These are phyloP conservation scores for Dicyrtomina minuta DNA, from an alignment of 2,888 invertebrate genomes.

Conservation along the genomic window DNA sequence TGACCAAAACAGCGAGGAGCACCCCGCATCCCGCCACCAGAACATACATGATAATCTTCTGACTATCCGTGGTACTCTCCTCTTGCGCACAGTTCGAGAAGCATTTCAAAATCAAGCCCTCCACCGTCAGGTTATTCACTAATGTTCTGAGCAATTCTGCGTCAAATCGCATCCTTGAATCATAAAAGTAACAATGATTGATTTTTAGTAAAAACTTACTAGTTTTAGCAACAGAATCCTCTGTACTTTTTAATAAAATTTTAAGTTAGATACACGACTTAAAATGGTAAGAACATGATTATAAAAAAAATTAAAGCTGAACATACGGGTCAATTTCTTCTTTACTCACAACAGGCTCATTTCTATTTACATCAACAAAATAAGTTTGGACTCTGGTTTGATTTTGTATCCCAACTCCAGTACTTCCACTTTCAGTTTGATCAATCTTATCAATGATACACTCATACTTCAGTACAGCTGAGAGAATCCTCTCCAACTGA, in stretches of 20 bases:
- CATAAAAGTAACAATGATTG: no score
- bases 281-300: background rate
- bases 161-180: background rate
- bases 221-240: no score
- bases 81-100: background rate
- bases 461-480: background rate
- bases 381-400: background rate
- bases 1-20: slow-evolving; percentile 60
- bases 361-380: background rate
- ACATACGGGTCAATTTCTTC: background rate
- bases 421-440: background rate
- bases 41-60: slow-evolving; percentile 53
- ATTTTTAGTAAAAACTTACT: no score
- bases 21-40: slow-evolving; percentile 62
- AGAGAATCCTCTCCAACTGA: background rate
- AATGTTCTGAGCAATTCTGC: background rate
- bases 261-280: no score
- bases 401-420: background rate
- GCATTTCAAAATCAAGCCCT: no score
- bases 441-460: slow-evolving; percentile 14
- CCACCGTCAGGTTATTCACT: no score
- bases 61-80: background rate
- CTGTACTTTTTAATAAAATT: no score
- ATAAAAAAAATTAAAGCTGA: background rate
- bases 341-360: background rate